These are phyloP conservation scores for Papilio xuthus DNA, from an alignment of 1,140 invertebrate species.

Conservation along the genomic window DNA sequence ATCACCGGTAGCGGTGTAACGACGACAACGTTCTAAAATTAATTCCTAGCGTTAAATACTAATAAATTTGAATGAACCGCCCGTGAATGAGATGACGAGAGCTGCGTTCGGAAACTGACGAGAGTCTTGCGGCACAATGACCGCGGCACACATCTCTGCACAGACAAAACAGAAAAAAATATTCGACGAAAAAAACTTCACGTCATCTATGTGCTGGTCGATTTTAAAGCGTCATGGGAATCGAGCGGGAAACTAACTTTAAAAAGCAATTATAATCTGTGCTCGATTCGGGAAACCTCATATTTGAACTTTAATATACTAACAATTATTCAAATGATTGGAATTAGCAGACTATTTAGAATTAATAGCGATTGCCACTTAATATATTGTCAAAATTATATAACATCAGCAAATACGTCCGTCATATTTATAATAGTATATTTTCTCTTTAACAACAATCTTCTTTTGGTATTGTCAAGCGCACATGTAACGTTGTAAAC, in stretches of 20 bases:
- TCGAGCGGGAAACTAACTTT: constrained; percentile 72
- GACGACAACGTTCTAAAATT: constrained; percentile 67
- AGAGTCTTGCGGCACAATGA: constrained; percentile 68
- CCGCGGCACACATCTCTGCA: constrained; percentile 67
- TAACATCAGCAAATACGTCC: not conserved
- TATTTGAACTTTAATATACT: not conserved
- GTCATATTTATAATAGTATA: not conserved
- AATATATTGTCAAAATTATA: not conserved
- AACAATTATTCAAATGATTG: not conserved
- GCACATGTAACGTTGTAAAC: constrained; percentile 38
- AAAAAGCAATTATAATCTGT: constrained; percentile 79
- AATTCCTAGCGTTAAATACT: constrained; percentile 73
- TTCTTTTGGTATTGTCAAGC: constrained; percentile 62
- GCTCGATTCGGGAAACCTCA: constrained; percentile 43
- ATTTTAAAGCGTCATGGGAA: constrained; percentile 79
- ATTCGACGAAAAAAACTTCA: constrained; percentile 73
- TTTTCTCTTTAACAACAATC: constrained; percentile 55
- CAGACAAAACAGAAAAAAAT: constrained; percentile 78
- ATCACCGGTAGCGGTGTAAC: constrained; percentile 68
- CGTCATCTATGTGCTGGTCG: constrained; percentile 79
- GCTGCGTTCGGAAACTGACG: constrained; percentile 51
- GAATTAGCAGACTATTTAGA: not conserved
- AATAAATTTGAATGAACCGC: constrained; percentile 71
- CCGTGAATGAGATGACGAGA: constrained; percentile 75
- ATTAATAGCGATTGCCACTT: not conserved